Base-by-base conservation (phyloP, 2,797 vertebrate genomes). In the Meda fulgida region DNA sequence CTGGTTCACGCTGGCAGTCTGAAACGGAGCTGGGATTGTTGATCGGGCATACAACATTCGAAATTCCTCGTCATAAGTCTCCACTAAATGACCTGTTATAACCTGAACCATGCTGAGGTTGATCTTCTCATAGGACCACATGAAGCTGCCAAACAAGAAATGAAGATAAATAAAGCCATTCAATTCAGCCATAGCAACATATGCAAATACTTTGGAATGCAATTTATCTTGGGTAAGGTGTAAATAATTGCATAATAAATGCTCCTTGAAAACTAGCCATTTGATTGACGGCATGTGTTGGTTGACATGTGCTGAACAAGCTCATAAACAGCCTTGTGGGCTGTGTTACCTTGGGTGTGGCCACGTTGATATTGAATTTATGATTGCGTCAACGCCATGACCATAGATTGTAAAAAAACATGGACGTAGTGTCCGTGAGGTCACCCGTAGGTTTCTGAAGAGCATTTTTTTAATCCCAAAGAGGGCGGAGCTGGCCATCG, bases 121-220 rank as follows among this genome's bases (percentile, higher is more conserved):
- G 85, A 98, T 96, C 95, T 99, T 99, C 91, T 99, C 98, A 93
- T 95, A 99, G 70, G 97, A 98, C 98, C 98, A 99, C 93, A 97
- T 95, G 75, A 97, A 98, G 92, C 98, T 99, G 94, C 36, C 92
- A 31, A 91, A 89, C 88, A 88, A 93, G 93, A 69, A 93, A 29
- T 89, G 87, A 89, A 90, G 91, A 78, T 40, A 70, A 89, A 90
- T 91, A 83, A 34, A 70, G 51, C 5, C 23, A 48, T 78, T 78
- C 14, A 70, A 84, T 55, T 31, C 10, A 43, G 0, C 29, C 14
- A 19, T 19, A n/a, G 21, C 19, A 26, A 80, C 1, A 51, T 78
- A 51, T 78, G 38, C 55, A 83, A 9, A 16, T 85, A 40, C 43
- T 77, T 79, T 66, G 40, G 63, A 11, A 87, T 38, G 87, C 34